These are phyloP conservation scores for Meteorus cinctellus DNA, from an alignment of 2,888 invertebrate species.

Conservation along the genomic window DNA sequence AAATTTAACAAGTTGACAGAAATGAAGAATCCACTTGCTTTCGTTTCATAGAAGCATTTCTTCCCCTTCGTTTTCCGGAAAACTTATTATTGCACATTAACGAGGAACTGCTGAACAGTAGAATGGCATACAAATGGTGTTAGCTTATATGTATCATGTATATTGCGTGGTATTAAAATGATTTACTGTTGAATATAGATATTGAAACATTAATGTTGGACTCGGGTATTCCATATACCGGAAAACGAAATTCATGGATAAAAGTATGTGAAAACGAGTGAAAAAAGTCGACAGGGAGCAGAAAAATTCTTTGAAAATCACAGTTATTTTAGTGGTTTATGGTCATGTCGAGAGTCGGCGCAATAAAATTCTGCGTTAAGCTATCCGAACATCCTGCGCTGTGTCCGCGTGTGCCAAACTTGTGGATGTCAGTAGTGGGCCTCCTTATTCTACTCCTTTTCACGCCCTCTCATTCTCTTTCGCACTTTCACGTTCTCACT, in stretches of 20 bases:
- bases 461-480: background rate
- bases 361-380: slow-evolving; percentile 28
- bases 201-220: background rate
- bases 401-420: background rate
- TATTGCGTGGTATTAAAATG: background rate
- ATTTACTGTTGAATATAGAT: background rate
- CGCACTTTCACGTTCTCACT: slow-evolving; percentile 23
- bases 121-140: slow-evolving; percentile 12
- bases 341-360: slow-evolving; percentile 7
- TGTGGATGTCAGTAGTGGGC: background rate
- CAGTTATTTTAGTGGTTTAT: slow-evolving; percentile 14
- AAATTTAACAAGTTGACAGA: background rate
- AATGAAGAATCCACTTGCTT: background rate
- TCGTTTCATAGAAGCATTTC: background rate
- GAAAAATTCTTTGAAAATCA: background rate
- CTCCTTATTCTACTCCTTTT: background rate
- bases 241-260: background rate
- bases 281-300: background rate
- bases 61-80: background rate
- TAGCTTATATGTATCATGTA: background rate
- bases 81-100: background rate
- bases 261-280: background rate
- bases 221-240: too few relatives aligned
- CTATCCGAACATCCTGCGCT: background rate
- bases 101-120: background rate